Evolutionary conservation across 2,113 vertebrate genomes (phyloP).

Genomic region (Seriola rivoliana): DNA sequence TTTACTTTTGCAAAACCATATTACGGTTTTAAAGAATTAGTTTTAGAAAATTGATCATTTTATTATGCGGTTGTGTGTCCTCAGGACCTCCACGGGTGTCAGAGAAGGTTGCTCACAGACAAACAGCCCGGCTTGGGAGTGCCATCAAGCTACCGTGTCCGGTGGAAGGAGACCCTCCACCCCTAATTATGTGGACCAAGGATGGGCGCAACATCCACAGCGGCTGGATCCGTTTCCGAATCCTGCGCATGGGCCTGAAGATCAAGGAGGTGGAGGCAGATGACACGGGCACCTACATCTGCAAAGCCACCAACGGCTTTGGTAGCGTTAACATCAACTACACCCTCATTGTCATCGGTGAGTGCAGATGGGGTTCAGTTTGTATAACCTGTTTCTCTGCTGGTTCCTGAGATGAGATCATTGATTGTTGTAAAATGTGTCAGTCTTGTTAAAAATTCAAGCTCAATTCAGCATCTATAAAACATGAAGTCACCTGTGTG

Average conservation of each 20-base stretch:
- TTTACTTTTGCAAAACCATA: constrained; percentile 4
- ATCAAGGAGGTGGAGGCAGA: constrained; percentile 95
- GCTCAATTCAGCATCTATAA: constrained; percentile 25
- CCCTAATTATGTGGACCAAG: constrained; percentile 99
- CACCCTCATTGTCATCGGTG: constrained; percentile 95
- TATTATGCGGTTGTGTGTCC: constrained; percentile 9
- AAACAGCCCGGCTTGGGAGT: constrained; percentile 91
- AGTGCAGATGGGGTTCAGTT: constrained; percentile 69
- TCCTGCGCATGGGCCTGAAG: constrained; percentile 92
- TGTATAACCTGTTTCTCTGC: constrained; percentile 9
- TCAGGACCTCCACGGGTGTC: constrained; percentile 94
- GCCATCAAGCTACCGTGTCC: constrained; percentile 95
- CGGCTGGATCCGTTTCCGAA: constrained; percentile 94
- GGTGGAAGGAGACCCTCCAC: constrained; percentile 94
- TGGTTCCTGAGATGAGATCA: constrained; percentile 44
- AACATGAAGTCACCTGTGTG: constrained; percentile 64
- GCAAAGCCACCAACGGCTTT: constrained; percentile 98
- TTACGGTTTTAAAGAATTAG: neutral
- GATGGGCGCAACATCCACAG: constrained; percentile 95
- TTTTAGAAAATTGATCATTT: neutral
- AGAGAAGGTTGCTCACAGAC: constrained; percentile 91
- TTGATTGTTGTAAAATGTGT: constrained; percentile 21
- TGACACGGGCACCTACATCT: constrained; percentile 94
- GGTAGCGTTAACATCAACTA: constrained; percentile 98
- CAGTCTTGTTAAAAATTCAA: constrained; percentile 40